Base-by-base conservation (phyloP, 2,888 invertebrate species). In the Philhelius pedissequus region DNA sequence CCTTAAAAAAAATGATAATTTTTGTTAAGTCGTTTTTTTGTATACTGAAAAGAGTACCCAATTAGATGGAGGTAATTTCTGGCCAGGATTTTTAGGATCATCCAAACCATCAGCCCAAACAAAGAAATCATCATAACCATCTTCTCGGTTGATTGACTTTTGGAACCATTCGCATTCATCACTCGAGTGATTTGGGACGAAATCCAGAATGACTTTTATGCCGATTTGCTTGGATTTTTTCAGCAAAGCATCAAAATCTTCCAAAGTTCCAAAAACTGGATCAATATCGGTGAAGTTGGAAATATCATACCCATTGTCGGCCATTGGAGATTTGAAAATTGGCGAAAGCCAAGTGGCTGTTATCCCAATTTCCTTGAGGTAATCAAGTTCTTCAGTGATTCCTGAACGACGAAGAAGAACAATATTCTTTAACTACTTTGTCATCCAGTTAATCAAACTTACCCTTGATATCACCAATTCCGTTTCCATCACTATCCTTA, bases 111-210 rank as follows among this genome's bases (percentile, higher is more conserved):
- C 93, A 5, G 92, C 92, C 97, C 97, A 97, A 0, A 96, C 90
- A 89, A 96, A 97, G 89, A 93, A 96, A 88, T 96, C 94, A 22
- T 94, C 94, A 88, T 94, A 97, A 0, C 93, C 93, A 0, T 93
- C 92, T 58, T 93, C 92, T 8, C 93, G 92, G 54, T 93, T 92
- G 7, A 94, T 90, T 4, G 97, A 97, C 88, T 94, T 93, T 75
- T 93, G 89, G 89, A 98, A 98, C 98, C 98, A 98, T 43, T 94
- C 93, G 89, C 97, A 96, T 88, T 96, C 93, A 88, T 96, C 94
- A 79, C 96, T 96, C 2, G 95, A 94, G 88, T 96, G 96, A 90
- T 95, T 95, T 11, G 95, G 95, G 8, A 95, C 95, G 86, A 95
- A 92, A 86, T 93, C 93, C 82, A 95, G 89, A 82, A 95, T 90